Conservation (phyloP, 2,113 vertebrate species). For the Mugil cephalus region DNA sequence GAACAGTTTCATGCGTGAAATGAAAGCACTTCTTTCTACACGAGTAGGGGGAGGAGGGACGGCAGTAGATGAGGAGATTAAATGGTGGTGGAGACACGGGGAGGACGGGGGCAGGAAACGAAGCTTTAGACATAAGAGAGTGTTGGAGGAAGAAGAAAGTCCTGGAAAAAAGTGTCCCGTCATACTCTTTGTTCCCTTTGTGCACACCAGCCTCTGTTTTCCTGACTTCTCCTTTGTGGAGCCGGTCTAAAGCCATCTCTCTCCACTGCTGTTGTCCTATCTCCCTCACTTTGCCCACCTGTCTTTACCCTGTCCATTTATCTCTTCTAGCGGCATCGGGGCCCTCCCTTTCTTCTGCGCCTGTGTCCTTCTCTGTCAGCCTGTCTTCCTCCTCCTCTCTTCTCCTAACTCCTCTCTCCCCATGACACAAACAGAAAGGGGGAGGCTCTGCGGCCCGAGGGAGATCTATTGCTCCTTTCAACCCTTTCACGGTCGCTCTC, state of each 20-base stretch:
- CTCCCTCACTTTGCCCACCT: conserved; percentile 52
- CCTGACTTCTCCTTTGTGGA: conserved; percentile 51
- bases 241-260: conserved; percentile 55
- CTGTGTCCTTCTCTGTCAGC: conserved; percentile 66
- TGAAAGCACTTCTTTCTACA: conserved; percentile 60
- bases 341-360: conserved; percentile 49
- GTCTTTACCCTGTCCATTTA: conserved; percentile 58
- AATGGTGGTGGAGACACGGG: conserved; percentile 17
- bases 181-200: conserved; percentile 47
- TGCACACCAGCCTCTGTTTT: conserved; percentile 41
- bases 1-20: conserved; percentile 63
- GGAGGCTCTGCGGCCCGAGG: conserved; percentile 44
- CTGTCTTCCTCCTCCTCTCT: conserved; percentile 34
- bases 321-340: conserved; percentile 47
- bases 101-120: conserved; percentile 24
- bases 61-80: conserved; percentile 18
- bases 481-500: conserved; percentile 53
- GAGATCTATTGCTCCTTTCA: conserved; percentile 72
- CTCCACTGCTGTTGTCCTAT: conserved; percentile 50
- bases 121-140: conserved; percentile 37
- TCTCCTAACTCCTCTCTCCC: conserved; percentile 44
- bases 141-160: conserved; percentile 43
- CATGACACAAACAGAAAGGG: conserved; percentile 62
- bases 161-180: background rate
- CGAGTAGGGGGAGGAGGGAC: conserved; percentile 1